A percentile compares a stretch with the other conserved stretches of the same genome.
Evolutionary conservation across 2,888 invertebrate genomes (phyloP).

Genomic region (Drosophila peninsularis): DNA sequence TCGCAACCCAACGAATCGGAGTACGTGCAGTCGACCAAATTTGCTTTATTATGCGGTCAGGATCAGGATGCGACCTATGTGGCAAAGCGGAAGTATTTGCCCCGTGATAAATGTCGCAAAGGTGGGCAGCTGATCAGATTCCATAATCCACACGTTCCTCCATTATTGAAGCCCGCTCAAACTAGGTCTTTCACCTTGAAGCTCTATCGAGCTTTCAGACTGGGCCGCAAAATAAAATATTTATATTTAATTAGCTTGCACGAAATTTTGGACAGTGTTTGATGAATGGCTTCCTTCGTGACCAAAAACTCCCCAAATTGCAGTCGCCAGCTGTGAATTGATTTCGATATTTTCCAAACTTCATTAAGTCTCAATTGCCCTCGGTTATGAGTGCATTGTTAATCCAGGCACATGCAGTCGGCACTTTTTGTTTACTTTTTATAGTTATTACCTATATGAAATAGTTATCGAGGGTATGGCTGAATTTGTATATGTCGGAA

Average conservation of each 20-base stretch:
- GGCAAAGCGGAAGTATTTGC: conserved; percentile 58
- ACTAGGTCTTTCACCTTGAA: not conserved
- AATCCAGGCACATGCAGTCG: conserved; percentile 61
- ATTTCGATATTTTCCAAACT: conserved; percentile 40
- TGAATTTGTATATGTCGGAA: not conserved
- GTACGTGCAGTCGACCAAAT: conserved; percentile 70
- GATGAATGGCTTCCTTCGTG: conserved; percentile 72
- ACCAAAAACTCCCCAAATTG: conserved; percentile 30
- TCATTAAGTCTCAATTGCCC: conserved; percentile 11
- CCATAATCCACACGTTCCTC: not conserved
- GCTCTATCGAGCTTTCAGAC: conserved; percentile 22
- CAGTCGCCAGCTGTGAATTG: conserved; percentile 51
- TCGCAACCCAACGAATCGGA: conserved; percentile 19
- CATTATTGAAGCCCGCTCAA: not conserved
- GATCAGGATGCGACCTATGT: conserved; percentile 37
- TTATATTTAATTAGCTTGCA: conserved; percentile 63
- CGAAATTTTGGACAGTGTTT: conserved; percentile 61
- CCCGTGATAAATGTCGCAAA: conserved; percentile 30
- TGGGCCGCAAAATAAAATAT: conserved; percentile 44
- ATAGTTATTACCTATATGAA: not conserved
- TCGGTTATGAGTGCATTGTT: conserved; percentile 39
- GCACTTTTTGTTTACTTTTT: conserved; percentile 55
- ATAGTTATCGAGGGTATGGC: conserved; percentile 2
- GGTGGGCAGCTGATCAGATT: conserved; percentile 20
- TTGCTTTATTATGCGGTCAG: conserved; percentile 63